Evolutionary conservation across 2,888 invertebrate species (phyloP), one percentile per base, ranked within the genome.

Genomic region (Drosophila anceps): DNA sequence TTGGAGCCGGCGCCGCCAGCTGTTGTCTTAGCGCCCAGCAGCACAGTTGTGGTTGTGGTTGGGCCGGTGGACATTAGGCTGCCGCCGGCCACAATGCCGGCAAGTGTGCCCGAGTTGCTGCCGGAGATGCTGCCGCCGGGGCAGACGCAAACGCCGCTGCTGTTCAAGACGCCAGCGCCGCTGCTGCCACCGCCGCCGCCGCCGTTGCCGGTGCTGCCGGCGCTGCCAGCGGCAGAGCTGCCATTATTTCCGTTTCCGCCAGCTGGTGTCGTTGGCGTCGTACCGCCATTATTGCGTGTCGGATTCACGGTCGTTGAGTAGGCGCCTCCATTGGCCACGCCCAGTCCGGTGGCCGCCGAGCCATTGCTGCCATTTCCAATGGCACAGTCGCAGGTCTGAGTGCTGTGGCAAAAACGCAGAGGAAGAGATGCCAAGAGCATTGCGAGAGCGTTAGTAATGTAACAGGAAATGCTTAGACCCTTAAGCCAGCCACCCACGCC

Each of bases 381-480:
- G 57, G 85, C 83, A 84, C 93, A 93, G 77, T 93, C 93, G 89
- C 93, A 93, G 83, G 90, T 92, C 87, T 92, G 92, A 70, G 93
- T 90, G 79, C 93, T 93, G 84, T 81, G 18, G n/a, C 81, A 18
- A 9, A 8, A 29, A n/a, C 6, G 13, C 20, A 20, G 7, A 13
- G 13, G 18, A 3, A 37, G 20, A 35, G 48, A 35, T 12, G 13
- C 37, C n/a, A 29, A 29, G 55, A 37, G 53, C 33, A 54, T 37
- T 5, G 37, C 15, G 29, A 35, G 39, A 13, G 50, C 46, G 63
- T 88, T 82, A 78, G 81, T 69, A 63, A 48, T 59, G 65, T 60
- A 81, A 69, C 61, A 81, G 73, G 69, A 75, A 71, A 74, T 73
- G 70, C 70, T 77, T 58, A 58, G 66, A 69, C 61, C 65, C 65